phyloP scores from a whole-genome alignment of 2,797 vertebrate genomes.

The Syngnathus acus region DNA sequence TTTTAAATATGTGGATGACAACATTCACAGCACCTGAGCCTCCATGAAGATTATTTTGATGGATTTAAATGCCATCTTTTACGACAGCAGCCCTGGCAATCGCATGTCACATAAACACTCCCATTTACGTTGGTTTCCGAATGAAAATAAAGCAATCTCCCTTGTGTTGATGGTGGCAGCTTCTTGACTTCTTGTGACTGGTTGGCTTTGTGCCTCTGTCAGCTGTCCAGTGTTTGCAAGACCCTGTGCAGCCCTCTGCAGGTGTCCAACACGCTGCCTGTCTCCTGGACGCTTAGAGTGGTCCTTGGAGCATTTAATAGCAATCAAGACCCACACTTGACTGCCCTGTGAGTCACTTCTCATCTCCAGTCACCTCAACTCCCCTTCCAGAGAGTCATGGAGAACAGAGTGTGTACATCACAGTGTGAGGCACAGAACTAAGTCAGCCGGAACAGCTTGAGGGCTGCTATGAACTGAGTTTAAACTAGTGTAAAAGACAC shows the following conservation, averaged over 20 bases:
- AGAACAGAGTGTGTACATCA: constrained; percentile 19
- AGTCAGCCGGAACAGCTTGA: constrained; percentile 26
- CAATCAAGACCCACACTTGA: constrained; percentile 65
- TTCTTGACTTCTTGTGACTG: constrained; percentile 31
- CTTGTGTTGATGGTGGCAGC: constrained; percentile 35
- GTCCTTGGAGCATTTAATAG: constrained; percentile 55
- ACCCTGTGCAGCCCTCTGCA: constrained; percentile 35
- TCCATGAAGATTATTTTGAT: too few relatives aligned
- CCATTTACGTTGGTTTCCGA: background rate
- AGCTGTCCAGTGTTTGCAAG: constrained; percentile 29
- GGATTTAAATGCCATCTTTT: too few relatives aligned
- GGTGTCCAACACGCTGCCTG: constrained; percentile 42
- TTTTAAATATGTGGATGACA: too few relatives aligned
- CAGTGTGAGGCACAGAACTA: constrained; percentile 12
- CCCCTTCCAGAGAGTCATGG: constrained; percentile 37
- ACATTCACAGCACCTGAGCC: too few relatives aligned
- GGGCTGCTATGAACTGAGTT: constrained; percentile 33
- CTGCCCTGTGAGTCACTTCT: constrained; percentile 36
- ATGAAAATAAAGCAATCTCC: background rate
- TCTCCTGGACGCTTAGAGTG: constrained; percentile 24
- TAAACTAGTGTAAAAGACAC: constrained; percentile 36
- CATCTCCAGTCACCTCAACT: constrained; percentile 41
- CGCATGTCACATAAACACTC: background rate
- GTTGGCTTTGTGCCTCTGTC: constrained; percentile 32
- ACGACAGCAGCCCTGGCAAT: too few relatives aligned